These are phyloP conservation scores for Myotis planiceps DNA, from an alignment of 2,797 vertebrate species.

Conservation along the genomic window DNA sequence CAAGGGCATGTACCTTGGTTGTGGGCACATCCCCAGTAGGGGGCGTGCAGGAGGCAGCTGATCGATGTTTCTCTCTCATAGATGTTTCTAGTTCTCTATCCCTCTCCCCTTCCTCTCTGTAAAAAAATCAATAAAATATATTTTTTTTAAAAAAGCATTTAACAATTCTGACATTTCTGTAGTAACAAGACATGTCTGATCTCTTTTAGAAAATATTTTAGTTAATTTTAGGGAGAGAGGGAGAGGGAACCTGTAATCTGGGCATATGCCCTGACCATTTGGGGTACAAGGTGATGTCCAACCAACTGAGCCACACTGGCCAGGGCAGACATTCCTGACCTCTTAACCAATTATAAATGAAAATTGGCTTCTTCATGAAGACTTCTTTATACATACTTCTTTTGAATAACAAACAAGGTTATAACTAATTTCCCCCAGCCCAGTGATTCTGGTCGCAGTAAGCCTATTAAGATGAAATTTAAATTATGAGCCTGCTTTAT, in stretches of 20 bases:
- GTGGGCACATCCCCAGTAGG: no score
- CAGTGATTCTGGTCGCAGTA: conserved; percentile 16
- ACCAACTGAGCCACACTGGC: background rate
- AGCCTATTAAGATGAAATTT: conserved; percentile 34
- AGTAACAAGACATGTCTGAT: conserved; percentile 57
- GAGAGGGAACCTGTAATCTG: background rate
- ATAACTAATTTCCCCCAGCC: background rate
- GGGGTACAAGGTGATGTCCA: background rate
- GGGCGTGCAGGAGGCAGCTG: no score
- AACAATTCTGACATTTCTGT: conserved; percentile 46
- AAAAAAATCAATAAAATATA: no score
- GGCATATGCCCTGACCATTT: background rate
- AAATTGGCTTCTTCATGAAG: conserved; percentile 56
- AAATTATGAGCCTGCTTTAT: conserved; percentile 30
- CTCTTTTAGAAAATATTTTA: background rate
- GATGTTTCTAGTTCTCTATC: no score
- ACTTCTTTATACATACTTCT: conserved; percentile 37
- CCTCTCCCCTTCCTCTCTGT: no score
- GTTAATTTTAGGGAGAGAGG: background rate
- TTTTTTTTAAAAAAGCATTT: background rate
- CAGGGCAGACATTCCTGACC: conserved; percentile 44
- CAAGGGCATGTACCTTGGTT: no score
- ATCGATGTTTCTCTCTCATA: no score
- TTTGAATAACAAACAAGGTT: conserved; percentile 31
- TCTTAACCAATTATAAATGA: conserved; percentile 50